These are phyloP conservation scores for Vimba vimba DNA, from an alignment of 2,113 vertebrate genomes.

Conservation along the genomic window DNA sequence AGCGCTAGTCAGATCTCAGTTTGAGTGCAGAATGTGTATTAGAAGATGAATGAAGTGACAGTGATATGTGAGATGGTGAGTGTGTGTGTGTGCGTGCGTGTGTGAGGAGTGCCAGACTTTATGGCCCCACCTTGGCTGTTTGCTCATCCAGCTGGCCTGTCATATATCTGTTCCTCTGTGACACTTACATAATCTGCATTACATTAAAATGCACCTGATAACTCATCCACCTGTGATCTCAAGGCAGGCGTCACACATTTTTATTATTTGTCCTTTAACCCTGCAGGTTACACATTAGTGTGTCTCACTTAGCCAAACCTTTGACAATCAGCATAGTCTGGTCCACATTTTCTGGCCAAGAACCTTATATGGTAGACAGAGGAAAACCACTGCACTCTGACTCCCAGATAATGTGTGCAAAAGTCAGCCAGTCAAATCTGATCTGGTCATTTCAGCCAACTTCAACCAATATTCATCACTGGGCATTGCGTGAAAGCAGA, in stretches of 20 bases:
- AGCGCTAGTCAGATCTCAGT: not conserved
- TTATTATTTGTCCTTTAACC: slow-evolving; percentile 24
- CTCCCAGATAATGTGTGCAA: not conserved
- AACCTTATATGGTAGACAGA: not conserved
- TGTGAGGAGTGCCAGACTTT: not conserved
- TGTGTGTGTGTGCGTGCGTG: too few species aligned
- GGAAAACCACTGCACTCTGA: not conserved
- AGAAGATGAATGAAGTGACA: not conserved
- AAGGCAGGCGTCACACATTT: not conserved
- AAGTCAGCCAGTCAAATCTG: not conserved
- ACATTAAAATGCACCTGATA: slow-evolving; percentile 40
- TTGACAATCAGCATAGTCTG: not conserved
- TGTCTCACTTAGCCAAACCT: not conserved
- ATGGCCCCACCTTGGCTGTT: slow-evolving; percentile 14
- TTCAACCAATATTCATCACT: not conserved
- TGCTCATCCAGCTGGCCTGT: slow-evolving; percentile 32
- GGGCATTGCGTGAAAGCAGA: not conserved
- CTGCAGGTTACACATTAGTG: not conserved
- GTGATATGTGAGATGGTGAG: slow-evolving; percentile 10
- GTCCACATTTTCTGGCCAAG: not conserved
- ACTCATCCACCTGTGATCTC: slow-evolving; percentile 20
- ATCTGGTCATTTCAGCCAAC: not conserved
- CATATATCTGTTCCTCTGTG: slow-evolving; percentile 37
- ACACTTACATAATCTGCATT: slow-evolving; percentile 37
- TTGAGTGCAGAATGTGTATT: not conserved